Percentiles rank a stretch among this genome's conserved stretches.
Evolutionary conservation across 2,797 vertebrate genomes (phyloP).

Genomic region (Staurois parvus): DNA sequence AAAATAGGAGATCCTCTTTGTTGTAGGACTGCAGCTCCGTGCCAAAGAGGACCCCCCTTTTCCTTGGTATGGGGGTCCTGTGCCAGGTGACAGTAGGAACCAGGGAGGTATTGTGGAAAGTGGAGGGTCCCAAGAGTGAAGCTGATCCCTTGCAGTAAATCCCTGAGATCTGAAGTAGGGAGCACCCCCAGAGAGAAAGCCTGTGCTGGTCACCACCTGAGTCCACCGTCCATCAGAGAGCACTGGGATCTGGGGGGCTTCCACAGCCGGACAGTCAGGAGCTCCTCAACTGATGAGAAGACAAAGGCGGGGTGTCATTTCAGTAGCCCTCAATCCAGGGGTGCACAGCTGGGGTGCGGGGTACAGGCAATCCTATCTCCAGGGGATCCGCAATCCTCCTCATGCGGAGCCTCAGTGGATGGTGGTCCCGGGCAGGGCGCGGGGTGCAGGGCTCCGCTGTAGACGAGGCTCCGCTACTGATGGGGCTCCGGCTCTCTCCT

Average conservation of each 20-base stretch:
- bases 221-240: conserved; percentile 15
- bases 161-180: neutral
- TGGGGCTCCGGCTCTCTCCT: conserved; percentile 55
- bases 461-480: conserved; percentile 44
- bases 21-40: neutral
- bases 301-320: conserved; percentile 4
- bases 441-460: neutral
- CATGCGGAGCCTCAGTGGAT: neutral
- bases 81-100: neutral
- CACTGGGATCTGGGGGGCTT: neutral
- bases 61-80: conserved; percentile 4
- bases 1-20: conserved; percentile 35
- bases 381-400: neutral
- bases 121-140: neutral
- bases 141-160: neutral
- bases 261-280: neutral
- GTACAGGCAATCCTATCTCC: too few species aligned
- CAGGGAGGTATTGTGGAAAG: neutral
- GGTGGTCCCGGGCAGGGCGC: too few species aligned
- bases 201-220: neutral
- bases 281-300: neutral
- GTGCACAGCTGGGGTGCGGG: neutral
- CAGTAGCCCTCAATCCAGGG: neutral
- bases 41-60: neutral
- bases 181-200: neutral